Conservation (phyloP, 2,797 vertebrate species). For the Artibeus lituratus region DNA sequence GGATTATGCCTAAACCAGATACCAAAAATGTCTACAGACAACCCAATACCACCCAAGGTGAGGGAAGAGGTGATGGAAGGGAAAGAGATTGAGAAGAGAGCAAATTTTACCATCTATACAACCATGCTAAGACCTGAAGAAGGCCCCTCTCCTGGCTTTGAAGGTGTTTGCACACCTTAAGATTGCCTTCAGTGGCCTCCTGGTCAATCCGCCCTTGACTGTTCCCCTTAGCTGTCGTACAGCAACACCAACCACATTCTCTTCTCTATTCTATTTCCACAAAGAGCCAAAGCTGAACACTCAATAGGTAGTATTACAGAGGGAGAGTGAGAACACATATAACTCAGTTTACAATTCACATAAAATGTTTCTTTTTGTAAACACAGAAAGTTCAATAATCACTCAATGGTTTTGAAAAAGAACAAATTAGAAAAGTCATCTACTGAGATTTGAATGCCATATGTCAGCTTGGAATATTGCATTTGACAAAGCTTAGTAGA, state of each 20-base stretch:
- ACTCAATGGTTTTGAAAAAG: constrained; percentile 36
- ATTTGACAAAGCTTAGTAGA: constrained; percentile 46
- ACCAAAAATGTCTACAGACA: background rate
- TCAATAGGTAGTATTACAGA: background rate
- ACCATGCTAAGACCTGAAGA: background rate
- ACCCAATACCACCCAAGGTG: background rate
- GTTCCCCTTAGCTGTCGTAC: background rate
- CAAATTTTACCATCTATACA: background rate
- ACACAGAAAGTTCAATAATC: background rate
- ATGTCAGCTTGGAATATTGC: background rate
- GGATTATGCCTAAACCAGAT: background rate
- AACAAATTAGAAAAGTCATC: background rate
- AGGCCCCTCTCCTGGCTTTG: too few relatives aligned
- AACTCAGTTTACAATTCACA: constrained; percentile 36
- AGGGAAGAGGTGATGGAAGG: background rate
- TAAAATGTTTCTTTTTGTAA: constrained; percentile 17
- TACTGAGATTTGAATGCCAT: background rate
- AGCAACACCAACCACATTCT: background rate
- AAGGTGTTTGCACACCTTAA: background rate
- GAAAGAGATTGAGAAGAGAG: background rate
- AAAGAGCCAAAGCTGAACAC: background rate
- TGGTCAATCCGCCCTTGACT: background rate
- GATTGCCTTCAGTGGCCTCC: background rate
- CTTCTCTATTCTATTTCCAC: background rate
- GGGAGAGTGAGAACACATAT: background rate